Evolutionary conservation across 1,140 invertebrate species (phyloP).

Genomic region (Rhopalosiphum maidis): DNA sequence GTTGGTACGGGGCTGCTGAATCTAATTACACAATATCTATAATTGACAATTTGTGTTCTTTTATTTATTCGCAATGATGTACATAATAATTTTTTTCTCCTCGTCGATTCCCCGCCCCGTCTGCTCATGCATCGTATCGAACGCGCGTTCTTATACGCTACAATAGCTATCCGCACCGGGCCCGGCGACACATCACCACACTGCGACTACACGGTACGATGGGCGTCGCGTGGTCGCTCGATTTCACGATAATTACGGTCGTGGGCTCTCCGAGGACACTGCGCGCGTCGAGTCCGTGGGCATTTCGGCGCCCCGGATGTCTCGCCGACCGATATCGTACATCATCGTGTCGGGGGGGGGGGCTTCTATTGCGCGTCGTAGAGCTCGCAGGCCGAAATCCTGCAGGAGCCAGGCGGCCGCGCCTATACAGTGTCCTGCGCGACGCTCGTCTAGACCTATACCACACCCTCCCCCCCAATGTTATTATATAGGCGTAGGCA

Average conservation of each 20-base stretch:
- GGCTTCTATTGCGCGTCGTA: neutral
- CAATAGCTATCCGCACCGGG: neutral
- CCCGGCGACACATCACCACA: neutral
- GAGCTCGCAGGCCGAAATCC: no score
- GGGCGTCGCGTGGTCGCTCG: constrained; percentile 38
- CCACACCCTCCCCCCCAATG: no score
- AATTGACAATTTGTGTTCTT: neutral
- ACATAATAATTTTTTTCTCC: neutral
- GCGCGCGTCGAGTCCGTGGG: neutral
- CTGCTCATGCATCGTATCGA: no score
- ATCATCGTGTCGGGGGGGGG: neutral
- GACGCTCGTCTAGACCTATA: neutral
- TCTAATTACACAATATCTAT: constrained; percentile 17
- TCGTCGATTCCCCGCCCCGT: neutral
- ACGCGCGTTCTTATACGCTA: neutral
- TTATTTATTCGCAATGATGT: neutral
- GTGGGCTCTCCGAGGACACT: neutral
- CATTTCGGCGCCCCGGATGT: neutral
- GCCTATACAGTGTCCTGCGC: neutral
- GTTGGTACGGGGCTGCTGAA: neutral
- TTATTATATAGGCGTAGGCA: neutral
- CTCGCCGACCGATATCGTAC: neutral
- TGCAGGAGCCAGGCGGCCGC: no score
- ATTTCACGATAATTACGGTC: constrained; percentile 6
- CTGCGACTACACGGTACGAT: neutral